These are phyloP conservation scores for Embiotoca jacksoni DNA, from an alignment of 2,113 vertebrate genomes.

Conservation along the genomic window DNA sequence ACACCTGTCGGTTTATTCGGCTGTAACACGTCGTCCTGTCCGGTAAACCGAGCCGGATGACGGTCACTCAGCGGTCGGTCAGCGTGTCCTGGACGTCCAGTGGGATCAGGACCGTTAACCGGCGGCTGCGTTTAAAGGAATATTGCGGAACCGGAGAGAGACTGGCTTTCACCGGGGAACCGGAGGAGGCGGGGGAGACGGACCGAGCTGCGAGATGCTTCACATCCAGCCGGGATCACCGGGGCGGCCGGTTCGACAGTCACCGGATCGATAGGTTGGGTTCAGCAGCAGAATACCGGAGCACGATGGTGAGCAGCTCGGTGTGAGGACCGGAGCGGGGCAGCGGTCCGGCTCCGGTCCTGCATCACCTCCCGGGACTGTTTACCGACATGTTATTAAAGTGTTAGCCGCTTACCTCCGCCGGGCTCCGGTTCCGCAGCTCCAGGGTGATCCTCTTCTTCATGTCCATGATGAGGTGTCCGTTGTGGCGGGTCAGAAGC, in stretches of 20 bases:
- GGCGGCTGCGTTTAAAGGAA: too few relatives aligned
- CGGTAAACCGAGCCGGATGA: background rate
- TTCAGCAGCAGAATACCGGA: background rate
- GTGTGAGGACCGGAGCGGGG: constrained; percentile 20
- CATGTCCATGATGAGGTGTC: constrained; percentile 86
- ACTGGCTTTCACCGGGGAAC: constrained; percentile 14
- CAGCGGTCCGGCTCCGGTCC: constrained; percentile 2
- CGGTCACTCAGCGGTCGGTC: background rate
- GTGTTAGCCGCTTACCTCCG: constrained; percentile 83
- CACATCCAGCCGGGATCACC: constrained; percentile 1
- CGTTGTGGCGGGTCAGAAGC: background rate
- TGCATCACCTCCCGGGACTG: constrained; percentile 51
- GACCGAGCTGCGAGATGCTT: constrained; percentile 44
- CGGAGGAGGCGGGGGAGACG: constrained; percentile 22
- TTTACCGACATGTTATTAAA: constrained; percentile 43
- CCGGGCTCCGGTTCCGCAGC: constrained; percentile 88
- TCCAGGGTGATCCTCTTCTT: constrained; percentile 90
- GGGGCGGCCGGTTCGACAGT: too few relatives aligned
- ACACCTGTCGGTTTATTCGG: too few relatives aligned
- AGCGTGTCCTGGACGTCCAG: fast-evolving
- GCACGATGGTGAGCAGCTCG: background rate
- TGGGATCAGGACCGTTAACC: background rate
- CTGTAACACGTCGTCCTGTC: too few relatives aligned
- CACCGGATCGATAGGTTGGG: background rate
- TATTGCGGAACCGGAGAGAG: background rate